A percentile compares a stretch with the other conserved stretches of the same genome.
phyloP scores from a whole-genome alignment of 2,797 vertebrate genomes.

The Melanitta fusca region DNA sequence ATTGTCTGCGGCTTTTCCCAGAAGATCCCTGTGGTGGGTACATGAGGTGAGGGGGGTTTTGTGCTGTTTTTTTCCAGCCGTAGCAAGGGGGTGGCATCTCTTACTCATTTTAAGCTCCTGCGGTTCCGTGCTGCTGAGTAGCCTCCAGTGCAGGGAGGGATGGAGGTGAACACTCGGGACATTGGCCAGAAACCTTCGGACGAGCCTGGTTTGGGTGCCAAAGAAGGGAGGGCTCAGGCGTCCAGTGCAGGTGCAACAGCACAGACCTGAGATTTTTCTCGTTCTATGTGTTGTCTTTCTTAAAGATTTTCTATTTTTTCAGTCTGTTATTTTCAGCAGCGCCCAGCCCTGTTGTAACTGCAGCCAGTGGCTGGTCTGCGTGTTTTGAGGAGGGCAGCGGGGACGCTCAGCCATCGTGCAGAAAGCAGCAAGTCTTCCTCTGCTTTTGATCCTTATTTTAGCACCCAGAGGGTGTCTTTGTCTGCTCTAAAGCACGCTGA shows the following conservation, averaged over 20 bases:
- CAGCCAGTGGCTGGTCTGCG: fast-evolving
- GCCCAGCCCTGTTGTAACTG: fast-evolving
- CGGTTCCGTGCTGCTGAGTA: neutral
- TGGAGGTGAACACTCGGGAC: neutral
- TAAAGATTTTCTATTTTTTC: neutral
- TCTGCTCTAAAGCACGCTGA: neutral
- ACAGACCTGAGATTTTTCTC: neutral
- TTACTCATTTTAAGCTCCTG: neutral
- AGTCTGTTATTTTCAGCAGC: neutral
- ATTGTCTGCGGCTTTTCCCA: neutral
- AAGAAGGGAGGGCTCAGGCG: neutral
- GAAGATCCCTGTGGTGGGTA: neutral
- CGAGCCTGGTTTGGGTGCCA: neutral
- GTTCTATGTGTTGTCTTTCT: neutral
- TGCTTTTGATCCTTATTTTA: neutral
- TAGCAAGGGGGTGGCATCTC: neutral
- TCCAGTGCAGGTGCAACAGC: neutral
- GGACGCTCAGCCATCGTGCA: neutral
- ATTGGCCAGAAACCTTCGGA: neutral
- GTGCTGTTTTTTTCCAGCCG: too few species aligned
- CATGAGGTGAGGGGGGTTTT: neutral
- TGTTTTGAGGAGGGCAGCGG: neutral
- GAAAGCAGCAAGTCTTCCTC: neutral
- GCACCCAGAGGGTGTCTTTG: neutral
- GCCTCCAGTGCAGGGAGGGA: fast-evolving